phyloP scores from a whole-genome alignment of 2,113 vertebrate species.

The Archocentrus centrarchus region DNA sequence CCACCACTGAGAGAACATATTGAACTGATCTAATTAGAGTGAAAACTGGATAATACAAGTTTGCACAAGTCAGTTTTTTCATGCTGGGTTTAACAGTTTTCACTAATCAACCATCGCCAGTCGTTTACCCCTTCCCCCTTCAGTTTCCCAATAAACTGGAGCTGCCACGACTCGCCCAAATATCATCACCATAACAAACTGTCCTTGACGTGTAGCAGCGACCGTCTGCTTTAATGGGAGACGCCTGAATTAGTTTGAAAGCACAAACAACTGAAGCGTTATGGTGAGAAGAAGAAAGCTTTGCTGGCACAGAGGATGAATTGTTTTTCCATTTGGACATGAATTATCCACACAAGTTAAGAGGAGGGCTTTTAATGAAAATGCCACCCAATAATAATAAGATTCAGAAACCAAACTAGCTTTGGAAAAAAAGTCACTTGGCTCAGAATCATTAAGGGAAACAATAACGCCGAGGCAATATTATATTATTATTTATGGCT shows the following conservation, averaged over 20 bases:
- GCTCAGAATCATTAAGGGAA: neutral
- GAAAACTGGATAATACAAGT: neutral
- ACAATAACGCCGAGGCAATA: neutral
- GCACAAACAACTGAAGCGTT: neutral
- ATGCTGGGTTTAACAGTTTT: neutral
- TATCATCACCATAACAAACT: neutral
- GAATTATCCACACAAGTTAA: neutral
- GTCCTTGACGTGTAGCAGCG: neutral
- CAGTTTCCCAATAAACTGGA: neutral
- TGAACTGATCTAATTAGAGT: neutral
- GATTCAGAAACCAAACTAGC: neutral
- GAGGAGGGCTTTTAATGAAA: neutral
- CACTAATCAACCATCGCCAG: neutral
- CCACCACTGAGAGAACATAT: too few relatives aligned
- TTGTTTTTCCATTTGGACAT: neutral
- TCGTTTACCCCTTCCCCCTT: neutral
- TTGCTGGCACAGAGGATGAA: neutral
- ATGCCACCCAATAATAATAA: neutral
- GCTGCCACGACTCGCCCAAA: neutral
- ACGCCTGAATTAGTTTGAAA: neutral
- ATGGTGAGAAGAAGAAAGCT: neutral
- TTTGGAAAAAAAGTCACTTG: neutral
- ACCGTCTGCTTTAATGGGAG: fast-evolving
- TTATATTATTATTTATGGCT: neutral
- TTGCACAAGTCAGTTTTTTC: neutral